Base-by-base conservation (phyloP, 2,888 invertebrate species). In the Diplazon laetatorius region DNA sequence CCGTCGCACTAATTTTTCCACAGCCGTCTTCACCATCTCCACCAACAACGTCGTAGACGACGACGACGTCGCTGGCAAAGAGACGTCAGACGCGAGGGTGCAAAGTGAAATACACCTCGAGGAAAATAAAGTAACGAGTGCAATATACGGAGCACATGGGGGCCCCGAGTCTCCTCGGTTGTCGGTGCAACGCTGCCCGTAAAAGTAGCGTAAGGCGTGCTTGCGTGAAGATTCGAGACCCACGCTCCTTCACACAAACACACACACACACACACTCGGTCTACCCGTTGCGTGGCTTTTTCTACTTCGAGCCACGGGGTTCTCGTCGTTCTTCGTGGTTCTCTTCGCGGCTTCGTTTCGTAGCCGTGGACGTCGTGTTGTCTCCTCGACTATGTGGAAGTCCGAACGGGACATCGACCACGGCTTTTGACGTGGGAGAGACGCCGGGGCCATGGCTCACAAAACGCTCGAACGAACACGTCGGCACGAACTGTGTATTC, bases 391-490 rank as follows among this genome's bases (percentile, higher is more conserved):
- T 62, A 75, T 18, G 12, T 75, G 46, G 62, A 55, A 62, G 16
- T 62, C 68, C 25, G 60, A 48, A 60, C 55, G 46, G 76, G 76
- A 55, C 46, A 9, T 42, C 46, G 9, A 12, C 39, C 46, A 12
- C n/a, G n/a, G n/a, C 62, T 65, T 60, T 82, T 80, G 80, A 82
- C 86, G 88, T 88, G 84, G 87, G 87, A 78, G 60, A 66, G 16
- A 16, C 2, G 22, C 42, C 20, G 84, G 79, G 69, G 82, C 81
- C 82, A 81, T 83, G 85, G 85, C 85, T 85, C 84, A 86, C 83
- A 82, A 84, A 85, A 83, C 83, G 83, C 79, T 84, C 80, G 83
- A 83, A 78, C 83, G 84, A 80, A 59, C 84, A 80, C 80, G 65
- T 48, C 60, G 79, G 69, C 22, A 62, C 57, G 62, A 22, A 50